These are phyloP conservation scores for Plutomurus gul DNA, from an alignment of 1,140 invertebrate genomes.

Conservation along the genomic window DNA sequence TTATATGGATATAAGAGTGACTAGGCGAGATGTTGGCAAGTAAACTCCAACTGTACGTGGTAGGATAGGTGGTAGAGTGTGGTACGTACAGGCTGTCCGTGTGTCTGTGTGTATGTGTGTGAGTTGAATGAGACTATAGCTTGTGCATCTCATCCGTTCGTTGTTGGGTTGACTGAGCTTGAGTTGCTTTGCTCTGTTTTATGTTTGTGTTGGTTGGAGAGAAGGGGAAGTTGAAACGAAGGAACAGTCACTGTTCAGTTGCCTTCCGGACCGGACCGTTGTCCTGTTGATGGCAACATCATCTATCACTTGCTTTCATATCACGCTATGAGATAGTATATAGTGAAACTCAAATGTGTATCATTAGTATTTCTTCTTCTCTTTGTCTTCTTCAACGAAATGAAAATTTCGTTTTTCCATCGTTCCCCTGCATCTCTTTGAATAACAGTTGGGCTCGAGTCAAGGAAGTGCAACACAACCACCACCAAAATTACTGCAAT, in stretches of 20 bases:
- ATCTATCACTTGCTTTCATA: conserved; percentile 14
- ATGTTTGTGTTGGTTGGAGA: not conserved
- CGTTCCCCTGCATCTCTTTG: no score
- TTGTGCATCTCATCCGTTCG: not conserved
- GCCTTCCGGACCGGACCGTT: conserved; percentile 18
- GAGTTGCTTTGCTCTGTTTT: not conserved
- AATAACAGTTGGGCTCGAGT: no score
- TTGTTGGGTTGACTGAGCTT: not conserved
- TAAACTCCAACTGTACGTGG: no score
- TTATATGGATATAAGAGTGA: no score
- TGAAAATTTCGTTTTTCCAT: no score
- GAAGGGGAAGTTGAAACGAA: not conserved
- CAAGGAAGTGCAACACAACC: no score
- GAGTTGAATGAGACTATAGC: no score
- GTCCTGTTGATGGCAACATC: not conserved
- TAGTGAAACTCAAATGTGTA: not conserved
- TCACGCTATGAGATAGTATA: not conserved
- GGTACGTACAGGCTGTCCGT: not conserved
- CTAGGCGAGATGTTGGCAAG: no score
- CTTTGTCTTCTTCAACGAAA: no score
- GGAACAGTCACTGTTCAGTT: conserved; percentile 13
- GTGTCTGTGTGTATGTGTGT: not conserved
- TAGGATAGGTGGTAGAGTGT: no score
- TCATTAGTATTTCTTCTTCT: not conserved
- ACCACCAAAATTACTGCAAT: no score